phyloP scores from a whole-genome alignment of 2,113 vertebrate genomes.

The Pachypanchax playfairii region DNA sequence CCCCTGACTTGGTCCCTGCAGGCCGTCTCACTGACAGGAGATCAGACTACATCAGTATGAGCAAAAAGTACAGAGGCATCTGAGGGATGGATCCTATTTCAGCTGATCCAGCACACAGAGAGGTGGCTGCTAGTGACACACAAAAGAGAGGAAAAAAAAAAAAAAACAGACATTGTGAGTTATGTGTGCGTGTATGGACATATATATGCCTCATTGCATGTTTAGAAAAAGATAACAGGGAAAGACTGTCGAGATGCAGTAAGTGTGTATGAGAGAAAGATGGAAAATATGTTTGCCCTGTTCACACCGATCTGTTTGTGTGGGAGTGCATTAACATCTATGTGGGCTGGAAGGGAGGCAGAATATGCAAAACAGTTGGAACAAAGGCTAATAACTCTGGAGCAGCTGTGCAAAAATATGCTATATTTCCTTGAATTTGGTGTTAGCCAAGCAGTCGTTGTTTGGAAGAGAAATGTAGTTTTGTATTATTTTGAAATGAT shows the following conservation, averaged over 20 bases:
- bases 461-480: slow-evolving; percentile 51
- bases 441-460: slow-evolving; percentile 40
- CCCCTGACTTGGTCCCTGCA: slow-evolving; percentile 64
- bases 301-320: slow-evolving; percentile 82
- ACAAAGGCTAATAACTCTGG: slow-evolving; percentile 78
- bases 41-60: slow-evolving; percentile 78
- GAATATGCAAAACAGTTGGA: slow-evolving; percentile 82
- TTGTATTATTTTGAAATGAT: slow-evolving; percentile 42
- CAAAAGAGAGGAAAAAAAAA: not conserved
- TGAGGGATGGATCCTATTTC: slow-evolving; percentile 77
- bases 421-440: slow-evolving; percentile 69
- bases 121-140: slow-evolving; percentile 59
- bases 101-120: slow-evolving; percentile 78
- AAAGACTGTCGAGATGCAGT: no score
- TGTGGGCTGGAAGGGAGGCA: slow-evolving; percentile 78
- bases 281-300: slow-evolving; percentile 80
- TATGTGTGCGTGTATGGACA: slow-evolving; percentile 29
- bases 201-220: slow-evolving; percentile 18
- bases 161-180: slow-evolving; percentile 51
- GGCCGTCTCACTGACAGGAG: slow-evolving; percentile 71
- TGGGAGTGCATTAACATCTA: slow-evolving; percentile 84
- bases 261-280: slow-evolving; percentile 26
- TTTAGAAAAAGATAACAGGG: slow-evolving; percentile 41
- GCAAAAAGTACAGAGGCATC: slow-evolving; percentile 74
- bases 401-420: slow-evolving; percentile 68